Evolutionary conservation across 2,888 invertebrate species (phyloP), one percentile per base, ranked within the genome.

Genomic region (Trichogramma dendrolimi): DNA sequence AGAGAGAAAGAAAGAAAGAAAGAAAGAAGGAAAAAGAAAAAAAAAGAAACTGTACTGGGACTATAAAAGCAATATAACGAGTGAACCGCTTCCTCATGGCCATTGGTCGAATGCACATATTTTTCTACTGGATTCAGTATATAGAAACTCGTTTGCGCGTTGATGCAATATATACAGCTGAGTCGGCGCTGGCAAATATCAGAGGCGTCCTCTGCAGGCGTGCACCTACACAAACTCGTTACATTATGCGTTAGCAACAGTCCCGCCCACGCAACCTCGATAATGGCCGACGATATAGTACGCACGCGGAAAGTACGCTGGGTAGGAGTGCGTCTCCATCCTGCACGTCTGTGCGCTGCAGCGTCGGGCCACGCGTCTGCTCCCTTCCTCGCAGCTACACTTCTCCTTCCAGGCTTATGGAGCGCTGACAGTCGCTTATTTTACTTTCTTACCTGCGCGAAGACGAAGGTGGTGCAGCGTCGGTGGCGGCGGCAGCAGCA

Each of bases 221-320:
- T 27, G 27, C 27, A 27, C 27, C 27, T 27, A 27, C 27, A 27
- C 27, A 27, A 27, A 27, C 27, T 27, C 27, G 27, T 27, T 27
- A 27, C 27, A 1, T 27, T 27, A 27, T 27, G 27, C 27, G 27
- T 27, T 27, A 68, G 48, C 65, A 67, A 72, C 72, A 75, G 77
- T 75, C 77, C 76, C 78, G 78, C 78, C 78, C 76, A 78, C 78
- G 74, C 74, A 71, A 63, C 67, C 68, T 68, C 72, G 71, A 77
- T 76, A 72, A 78, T 78, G 78, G 78, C 78, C 73, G 78, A 78
- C 75, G 72, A 73, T 75, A 69, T 63, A 67, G 72, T 73, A 70
- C 64, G 63, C 67, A 67, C 64, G 67, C 67, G 72, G 73, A 77
- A 27, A 27, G 27, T 27, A 27, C 27, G 27, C 27, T 27, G 27